Evolutionary conservation across 2,113 vertebrate genomes (phyloP), one percentile per base, ranked within the genome.

Genomic region (Limnothrissa miodon): DNA sequence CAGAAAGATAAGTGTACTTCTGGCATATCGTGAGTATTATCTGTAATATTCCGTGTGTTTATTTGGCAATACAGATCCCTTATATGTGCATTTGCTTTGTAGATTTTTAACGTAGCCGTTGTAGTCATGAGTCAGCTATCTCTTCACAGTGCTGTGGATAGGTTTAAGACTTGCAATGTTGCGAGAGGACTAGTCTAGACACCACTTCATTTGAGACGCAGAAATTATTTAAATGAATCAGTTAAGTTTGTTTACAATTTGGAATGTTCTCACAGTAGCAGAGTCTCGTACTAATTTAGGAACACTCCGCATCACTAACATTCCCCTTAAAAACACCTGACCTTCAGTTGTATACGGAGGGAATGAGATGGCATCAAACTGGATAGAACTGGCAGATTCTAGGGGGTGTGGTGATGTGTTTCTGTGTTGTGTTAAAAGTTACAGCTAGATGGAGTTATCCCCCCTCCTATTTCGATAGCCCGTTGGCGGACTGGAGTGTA

Each of bases 371-470:
- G 51, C n/a, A 53, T 23, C 51, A 53, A 53, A 53, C 51, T 53
- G 51, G 51, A 53, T 53, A 23, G 62, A 70, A 70, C 62, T 70
- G 62, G 33, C 3, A 36, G 62, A 70, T 70, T 70, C 36, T 36
- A 33, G 62, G 25, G 33, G 33, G 62, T 70, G 33, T 10, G 62
- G 59, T 48, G 46, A 66, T 66, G 59, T 66, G 36, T 70, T 70
- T 17, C 62, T 5, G 5, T 70, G 62, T 29, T 70, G 33, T 70
- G 29, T 70, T 10, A 13, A 29, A 29, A 36, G 9, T 36, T 70
- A 36, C 62, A 70, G 62, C 62, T 70, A 70, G 62, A 70, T 70
- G 62, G 62, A 36, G 62, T 70, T 13, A 13, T 70, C 62, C 62
- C 11, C 4, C 29, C 62, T 36, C 62, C 21, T 53, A 53, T 53